Evolutionary conservation across 2,113 vertebrate genomes (phyloP).

Genomic region (Baryphthengus martii): DNA sequence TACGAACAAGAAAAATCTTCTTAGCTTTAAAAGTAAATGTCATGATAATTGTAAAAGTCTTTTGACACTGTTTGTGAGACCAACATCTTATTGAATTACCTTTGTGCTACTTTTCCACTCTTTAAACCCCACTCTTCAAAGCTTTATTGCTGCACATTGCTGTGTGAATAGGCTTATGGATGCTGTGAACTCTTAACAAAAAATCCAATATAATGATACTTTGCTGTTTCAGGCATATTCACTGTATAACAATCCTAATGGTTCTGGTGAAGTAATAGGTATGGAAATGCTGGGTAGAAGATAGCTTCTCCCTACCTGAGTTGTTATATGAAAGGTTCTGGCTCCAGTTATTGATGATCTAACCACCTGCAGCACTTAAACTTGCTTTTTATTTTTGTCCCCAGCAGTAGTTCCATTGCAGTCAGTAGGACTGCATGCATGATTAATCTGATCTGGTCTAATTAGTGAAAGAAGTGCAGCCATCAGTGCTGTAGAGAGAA

Average conservation of each 20-base stretch:
- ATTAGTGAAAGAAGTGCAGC: slow-evolving; percentile 25
- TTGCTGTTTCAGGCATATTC: slow-evolving; percentile 53
- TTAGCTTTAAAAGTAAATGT: slow-evolving; percentile 54
- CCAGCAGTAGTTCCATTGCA: slow-evolving; percentile 13
- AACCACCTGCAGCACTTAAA: slow-evolving; percentile 46
- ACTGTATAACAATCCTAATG: slow-evolving; percentile 54
- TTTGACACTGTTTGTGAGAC: slow-evolving; percentile 66
- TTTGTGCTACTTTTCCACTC: slow-evolving; percentile 52
- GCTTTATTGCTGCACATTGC: slow-evolving; percentile 23
- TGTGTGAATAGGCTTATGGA: slow-evolving; percentile 53
- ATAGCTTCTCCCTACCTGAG: slow-evolving; percentile 29
- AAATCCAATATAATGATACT: slow-evolving; percentile 58
- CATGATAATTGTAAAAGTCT: slow-evolving; percentile 42
- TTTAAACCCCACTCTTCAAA: slow-evolving; percentile 52
- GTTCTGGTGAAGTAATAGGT: slow-evolving; percentile 44
- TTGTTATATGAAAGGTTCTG: slow-evolving; percentile 16
- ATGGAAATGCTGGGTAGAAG: slow-evolving; percentile 39
- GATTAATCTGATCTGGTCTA: slow-evolving; percentile 44
- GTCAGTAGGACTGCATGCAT: slow-evolving; percentile 13
- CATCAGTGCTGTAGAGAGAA: not conserved
- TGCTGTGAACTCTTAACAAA: slow-evolving; percentile 54
- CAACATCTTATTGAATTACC: slow-evolving; percentile 59
- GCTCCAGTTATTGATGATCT: not conserved
- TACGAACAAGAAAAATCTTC: slow-evolving; percentile 41
- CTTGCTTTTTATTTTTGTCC: slow-evolving; percentile 34